Conservation (phyloP, 2,113 vertebrate species). For the Passer domesticus region DNA sequence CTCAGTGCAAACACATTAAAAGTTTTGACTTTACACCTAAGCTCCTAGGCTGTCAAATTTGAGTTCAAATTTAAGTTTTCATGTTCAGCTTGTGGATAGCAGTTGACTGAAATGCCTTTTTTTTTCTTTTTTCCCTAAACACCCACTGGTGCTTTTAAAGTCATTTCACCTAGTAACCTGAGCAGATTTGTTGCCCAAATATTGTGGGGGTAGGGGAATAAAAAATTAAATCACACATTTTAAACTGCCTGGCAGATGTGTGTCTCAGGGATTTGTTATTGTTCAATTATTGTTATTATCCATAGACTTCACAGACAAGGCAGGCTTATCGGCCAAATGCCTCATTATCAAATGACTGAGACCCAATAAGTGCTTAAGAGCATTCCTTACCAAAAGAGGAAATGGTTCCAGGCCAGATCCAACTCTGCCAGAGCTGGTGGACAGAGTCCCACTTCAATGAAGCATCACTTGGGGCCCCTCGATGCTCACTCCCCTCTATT, state of each 20-base stretch:
- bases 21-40: neutral
- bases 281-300: slow-evolving; percentile 29
- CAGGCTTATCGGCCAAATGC: slow-evolving; percentile 49
- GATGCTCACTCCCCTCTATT: slow-evolving; percentile 20
- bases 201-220: neutral
- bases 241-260: neutral
- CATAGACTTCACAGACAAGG: slow-evolving; percentile 7
- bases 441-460: neutral
- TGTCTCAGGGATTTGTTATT: neutral
- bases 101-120: rapidly evolving
- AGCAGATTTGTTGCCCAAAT: neutral
- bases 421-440: neutral
- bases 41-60: neutral
- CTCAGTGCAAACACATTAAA: neutral
- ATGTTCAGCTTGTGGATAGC: neutral
- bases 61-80: neutral
- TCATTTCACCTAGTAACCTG: neutral
- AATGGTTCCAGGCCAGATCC: slow-evolving; percentile 17
- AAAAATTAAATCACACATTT: neutral
- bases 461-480: neutral
- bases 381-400: slow-evolving; percentile 82
- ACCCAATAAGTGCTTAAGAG: slow-evolving; percentile 45
- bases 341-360: slow-evolving; percentile 50
- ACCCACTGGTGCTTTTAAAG: neutral
- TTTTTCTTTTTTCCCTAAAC: neutral